Evolutionary conservation across 2,888 invertebrate species (phyloP).

Genomic region (Eupithecia subumbrata): DNA sequence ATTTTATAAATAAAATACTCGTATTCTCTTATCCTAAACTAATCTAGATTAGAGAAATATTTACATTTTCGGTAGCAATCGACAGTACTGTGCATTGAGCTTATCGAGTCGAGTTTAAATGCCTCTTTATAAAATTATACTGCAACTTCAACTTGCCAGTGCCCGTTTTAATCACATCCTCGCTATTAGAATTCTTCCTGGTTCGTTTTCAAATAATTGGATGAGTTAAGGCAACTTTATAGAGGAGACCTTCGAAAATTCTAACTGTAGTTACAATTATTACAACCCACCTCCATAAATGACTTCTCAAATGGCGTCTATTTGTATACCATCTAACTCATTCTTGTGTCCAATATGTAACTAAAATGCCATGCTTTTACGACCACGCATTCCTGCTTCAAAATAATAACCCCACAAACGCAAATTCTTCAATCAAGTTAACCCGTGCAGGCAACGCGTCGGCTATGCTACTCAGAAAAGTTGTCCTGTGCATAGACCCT

Average conservation of each 20-base stretch:
- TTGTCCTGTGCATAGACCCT: neutral
- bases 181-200: neutral
- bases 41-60: constrained; percentile 68
- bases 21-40: constrained; percentile 67
- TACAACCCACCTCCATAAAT: constrained; percentile 22
- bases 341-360: constrained; percentile 25
- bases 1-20: constrained; percentile 57
- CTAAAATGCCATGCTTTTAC: constrained; percentile 1
- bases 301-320: neutral
- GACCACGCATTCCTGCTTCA: neutral
- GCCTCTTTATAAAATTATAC: constrained; percentile 46
- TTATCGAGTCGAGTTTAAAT: constrained; percentile 55
- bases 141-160: constrained; percentile 3
- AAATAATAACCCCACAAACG: neutral
- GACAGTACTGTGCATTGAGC: constrained; percentile 43
- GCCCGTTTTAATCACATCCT: neutral
- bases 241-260: neutral
- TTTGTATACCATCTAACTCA: neutral
- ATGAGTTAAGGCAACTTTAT: neutral
- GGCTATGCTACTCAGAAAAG: neutral
- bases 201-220: neutral
- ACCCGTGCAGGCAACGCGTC: neutral
- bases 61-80: constrained; percentile 68
- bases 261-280: constrained; percentile 6
- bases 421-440: neutral